phyloP scores from a whole-genome alignment of 2,888 invertebrate genomes.

The Agonum fuliginosum region DNA sequence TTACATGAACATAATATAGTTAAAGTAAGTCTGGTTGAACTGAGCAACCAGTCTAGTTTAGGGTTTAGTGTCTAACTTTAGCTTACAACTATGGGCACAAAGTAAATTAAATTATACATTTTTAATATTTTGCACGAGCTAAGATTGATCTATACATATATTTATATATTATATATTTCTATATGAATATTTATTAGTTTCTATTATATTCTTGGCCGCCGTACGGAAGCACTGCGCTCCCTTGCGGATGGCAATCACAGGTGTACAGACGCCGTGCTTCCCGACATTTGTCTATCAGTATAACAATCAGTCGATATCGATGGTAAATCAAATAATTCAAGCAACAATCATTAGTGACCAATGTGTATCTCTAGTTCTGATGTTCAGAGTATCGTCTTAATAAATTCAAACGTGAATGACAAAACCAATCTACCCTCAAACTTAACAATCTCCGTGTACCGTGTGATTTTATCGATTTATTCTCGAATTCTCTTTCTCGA shows the following conservation, averaged over 20 bases:
- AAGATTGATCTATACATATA: conserved; percentile 60
- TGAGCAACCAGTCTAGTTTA: conserved; percentile 61
- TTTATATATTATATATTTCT: conserved; percentile 60
- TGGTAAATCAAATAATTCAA: conserved; percentile 50
- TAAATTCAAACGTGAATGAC: neutral
- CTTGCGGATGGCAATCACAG: conserved; percentile 38
- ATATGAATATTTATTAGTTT: conserved; percentile 60
- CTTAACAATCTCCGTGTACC: conserved; percentile 35
- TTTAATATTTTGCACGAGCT: conserved; percentile 68
- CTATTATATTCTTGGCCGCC: conserved; percentile 60
- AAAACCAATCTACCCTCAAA: conserved; percentile 34
- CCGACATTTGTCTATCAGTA: conserved; percentile 44
- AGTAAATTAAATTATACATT: conserved; percentile 70
- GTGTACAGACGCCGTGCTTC: conserved; percentile 54
- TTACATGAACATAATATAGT: conserved; percentile 66
- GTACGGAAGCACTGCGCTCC: conserved; percentile 55
- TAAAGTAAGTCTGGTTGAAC: conserved; percentile 56
- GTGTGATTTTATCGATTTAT: conserved; percentile 14
- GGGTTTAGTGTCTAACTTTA: conserved; percentile 69
- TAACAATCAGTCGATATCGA: conserved; percentile 51
- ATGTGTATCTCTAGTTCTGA: conserved; percentile 45
- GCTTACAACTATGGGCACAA: conserved; percentile 74
- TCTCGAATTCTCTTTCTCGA: conserved; percentile 21
- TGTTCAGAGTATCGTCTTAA: conserved; percentile 9
- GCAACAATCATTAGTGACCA: conserved; percentile 50